A percentile compares a stretch with the other conserved stretches of the same genome.
These are phyloP conservation scores for Eristalinus sepulchralis DNA, from an alignment of 2,888 invertebrate genomes.

Conservation along the genomic window DNA sequence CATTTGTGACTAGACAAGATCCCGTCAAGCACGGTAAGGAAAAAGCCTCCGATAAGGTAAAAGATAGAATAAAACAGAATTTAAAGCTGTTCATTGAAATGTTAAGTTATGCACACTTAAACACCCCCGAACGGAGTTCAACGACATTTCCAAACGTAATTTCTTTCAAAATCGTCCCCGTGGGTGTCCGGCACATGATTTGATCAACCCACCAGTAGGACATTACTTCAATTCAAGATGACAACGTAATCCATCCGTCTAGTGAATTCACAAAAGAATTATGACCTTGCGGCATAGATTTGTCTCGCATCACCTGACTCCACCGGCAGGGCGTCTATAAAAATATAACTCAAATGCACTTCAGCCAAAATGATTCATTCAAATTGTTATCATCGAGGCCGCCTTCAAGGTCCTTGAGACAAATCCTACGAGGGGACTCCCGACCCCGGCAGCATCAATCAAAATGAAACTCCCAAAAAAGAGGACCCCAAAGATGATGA, in stretches of 20 bases:
- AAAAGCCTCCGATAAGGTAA: too few species aligned
- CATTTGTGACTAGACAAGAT: too few species aligned
- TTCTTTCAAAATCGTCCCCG: neutral
- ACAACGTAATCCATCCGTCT: neutral
- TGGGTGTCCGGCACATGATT: neutral
- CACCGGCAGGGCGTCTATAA: neutral
- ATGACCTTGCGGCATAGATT: neutral
- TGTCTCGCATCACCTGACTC: neutral
- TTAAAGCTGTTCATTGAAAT: neutral
- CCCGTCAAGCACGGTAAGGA: too few species aligned
- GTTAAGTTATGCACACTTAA: neutral
- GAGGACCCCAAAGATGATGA: neutral
- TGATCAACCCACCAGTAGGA: neutral
- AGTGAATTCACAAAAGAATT: neutral
- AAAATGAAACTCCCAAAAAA: conserved; percentile 17
- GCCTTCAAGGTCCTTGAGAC: neutral
- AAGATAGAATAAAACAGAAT: neutral
- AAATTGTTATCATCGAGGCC: neutral
- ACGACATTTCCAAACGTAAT: neutral
- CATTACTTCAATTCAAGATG: neutral
- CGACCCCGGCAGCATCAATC: conserved; percentile 7
- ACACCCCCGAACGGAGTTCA: neutral
- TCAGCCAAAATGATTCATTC: neutral
- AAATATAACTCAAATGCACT: neutral
- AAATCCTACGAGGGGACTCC: neutral